Conservation (phyloP, 2,797 vertebrate genomes). For the Esox lucius region DNA sequence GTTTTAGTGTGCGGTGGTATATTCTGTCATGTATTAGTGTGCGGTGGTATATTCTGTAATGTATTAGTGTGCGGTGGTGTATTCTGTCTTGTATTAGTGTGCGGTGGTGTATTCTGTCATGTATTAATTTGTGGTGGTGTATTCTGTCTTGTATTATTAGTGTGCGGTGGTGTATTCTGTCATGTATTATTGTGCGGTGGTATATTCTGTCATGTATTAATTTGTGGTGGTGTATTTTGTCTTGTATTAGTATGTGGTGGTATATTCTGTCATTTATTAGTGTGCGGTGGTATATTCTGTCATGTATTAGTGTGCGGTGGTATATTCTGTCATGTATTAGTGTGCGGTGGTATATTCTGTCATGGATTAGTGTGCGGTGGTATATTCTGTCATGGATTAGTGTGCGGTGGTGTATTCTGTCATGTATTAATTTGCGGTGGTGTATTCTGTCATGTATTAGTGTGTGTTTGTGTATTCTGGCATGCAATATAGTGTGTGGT, state of each 20-base stretch:
- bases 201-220: constrained; percentile 4
- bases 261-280: not conserved
- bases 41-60: too few species aligned
- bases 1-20: too few species aligned
- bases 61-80: too few species aligned
- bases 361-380: constrained; percentile 4
- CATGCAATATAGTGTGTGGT: too few species aligned
- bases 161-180: too few species aligned
- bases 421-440: constrained; percentile 14
- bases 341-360: not conserved
- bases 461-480: not conserved
- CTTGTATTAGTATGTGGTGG: constrained; percentile 16
- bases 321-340: not conserved
- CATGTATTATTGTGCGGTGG: too few species aligned
- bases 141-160: too few species aligned
- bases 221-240: not conserved
- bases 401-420: not conserved
- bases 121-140: too few species aligned
- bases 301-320: not conserved
- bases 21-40: too few species aligned
- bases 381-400: not conserved
- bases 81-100: too few species aligned
- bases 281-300: constrained; percentile 9
- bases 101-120: too few species aligned
- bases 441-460: not conserved